phyloP scores from a whole-genome alignment of 2,797 vertebrate genomes.

The Xiphorhynchus erythropygius region DNA sequence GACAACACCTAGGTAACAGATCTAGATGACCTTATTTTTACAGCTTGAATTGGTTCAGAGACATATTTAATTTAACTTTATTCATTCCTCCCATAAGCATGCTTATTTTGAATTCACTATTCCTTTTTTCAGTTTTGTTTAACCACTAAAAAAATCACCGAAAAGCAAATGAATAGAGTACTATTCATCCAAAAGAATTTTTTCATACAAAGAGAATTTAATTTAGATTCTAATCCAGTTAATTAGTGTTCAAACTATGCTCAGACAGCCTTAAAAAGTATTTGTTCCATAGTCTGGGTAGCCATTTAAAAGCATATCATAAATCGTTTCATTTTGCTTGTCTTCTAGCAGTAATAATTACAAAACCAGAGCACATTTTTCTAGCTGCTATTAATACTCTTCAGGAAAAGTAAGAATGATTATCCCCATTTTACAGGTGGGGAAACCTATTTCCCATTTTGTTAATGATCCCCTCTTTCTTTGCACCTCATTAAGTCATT shows the following conservation, averaged over 20 bases:
- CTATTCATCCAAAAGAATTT: background rate
- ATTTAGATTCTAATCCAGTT: conserved; percentile 38
- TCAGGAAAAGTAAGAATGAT: conserved; percentile 51
- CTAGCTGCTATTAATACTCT: conserved; percentile 36
- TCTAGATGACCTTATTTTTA: background rate
- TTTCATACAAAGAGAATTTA: conserved; percentile 16
- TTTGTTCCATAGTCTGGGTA: conserved; percentile 26
- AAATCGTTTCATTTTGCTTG: conserved; percentile 51
- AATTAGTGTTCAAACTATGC: conserved; percentile 31
- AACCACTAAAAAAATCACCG: background rate
- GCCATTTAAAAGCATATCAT: conserved; percentile 30
- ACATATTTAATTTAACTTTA: conserved; percentile 19
- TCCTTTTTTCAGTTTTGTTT: background rate
- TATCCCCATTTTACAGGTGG: conserved; percentile 52
- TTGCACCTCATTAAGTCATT: conserved; percentile 43
- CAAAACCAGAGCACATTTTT: conserved; percentile 38
- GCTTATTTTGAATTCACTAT: background rate
- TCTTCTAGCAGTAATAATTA: conserved; percentile 51
- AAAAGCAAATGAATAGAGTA: background rate
- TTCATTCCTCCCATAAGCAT: background rate
- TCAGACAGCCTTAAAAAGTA: conserved; percentile 22
- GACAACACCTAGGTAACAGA: background rate
- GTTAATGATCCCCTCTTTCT: conserved; percentile 19
- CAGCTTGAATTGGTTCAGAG: background rate
- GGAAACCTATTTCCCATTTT: conserved; percentile 38